Base-by-base conservation (phyloP, 2,113 vertebrate species). In the Catharus bicknelli region DNA sequence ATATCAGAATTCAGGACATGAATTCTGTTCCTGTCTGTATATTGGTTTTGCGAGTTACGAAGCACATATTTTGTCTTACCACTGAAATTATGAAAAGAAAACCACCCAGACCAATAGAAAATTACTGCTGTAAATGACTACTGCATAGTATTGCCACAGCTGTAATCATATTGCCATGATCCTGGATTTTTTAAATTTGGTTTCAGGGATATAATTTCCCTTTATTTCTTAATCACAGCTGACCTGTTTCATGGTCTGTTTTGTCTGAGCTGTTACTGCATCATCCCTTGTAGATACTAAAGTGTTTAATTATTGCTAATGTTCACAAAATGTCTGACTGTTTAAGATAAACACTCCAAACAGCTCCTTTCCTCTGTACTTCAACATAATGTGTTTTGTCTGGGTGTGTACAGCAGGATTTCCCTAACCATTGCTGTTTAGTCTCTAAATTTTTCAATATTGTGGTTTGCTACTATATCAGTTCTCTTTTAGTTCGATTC, bases 261-360 rank as follows among this genome's bases (percentile, higher is more conserved):
- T 83, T 96, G 40, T 81, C 63, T 70, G 75, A 77, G 69, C 70
- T 86, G 30, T 79, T 94, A 34, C 16, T 76, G 38, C 42, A 87
- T 90, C 62, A 51, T 91, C n/a, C 10, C 68, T 86, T 88, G 82
- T 36, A 62, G 72, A 94, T 94, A 50, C 6, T 64, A 9, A 92
- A 89, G 75, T 57, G 48, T 87, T 78, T 92, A 76, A 78, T 88
- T 77, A 76, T 63, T 67, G 58, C 50, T 93, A 70, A 76, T 54
- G 58, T 86, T 90, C 88, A 79, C 69, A 77, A 66, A 70, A 72
- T 26, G 18, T 63, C 38, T 84, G n/a, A 43, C 59, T 90, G 40
- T 38, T 48, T 43, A 84, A 76, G 83, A 48, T 84, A 48, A 84
- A 68, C 42, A 83, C 4, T 7, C 48, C 34, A 57, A 72, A 47